phyloP scores from a whole-genome alignment of 2,888 invertebrate species.

The Philereme vetulata region DNA sequence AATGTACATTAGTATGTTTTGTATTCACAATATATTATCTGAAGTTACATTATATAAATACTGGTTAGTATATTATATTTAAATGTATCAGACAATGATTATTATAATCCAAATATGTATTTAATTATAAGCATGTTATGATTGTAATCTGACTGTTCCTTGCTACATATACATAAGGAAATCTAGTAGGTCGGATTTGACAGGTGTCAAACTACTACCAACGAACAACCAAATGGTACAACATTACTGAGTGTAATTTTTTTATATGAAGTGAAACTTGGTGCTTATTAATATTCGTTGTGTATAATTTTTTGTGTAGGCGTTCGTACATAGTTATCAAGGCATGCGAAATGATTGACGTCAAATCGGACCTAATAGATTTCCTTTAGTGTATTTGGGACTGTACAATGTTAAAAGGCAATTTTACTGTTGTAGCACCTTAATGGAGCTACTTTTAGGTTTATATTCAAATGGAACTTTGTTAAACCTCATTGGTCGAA shows the following conservation, averaged over 20 bases:
- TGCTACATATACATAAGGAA: neutral
- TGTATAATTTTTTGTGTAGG: no score
- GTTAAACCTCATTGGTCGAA: slow-evolving; percentile 31
- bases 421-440: neutral
- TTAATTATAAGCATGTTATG: neutral
- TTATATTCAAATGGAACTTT: neutral
- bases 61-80: neutral
- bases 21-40: neutral
- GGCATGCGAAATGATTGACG: neutral
- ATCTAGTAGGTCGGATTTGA: no score
- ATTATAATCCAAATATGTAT: neutral
- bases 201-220: no score
- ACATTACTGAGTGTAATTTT: no score
- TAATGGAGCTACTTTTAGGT: neutral
- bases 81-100: neutral
- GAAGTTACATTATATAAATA: neutral
- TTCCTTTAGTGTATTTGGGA: no score
- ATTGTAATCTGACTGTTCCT: neutral
- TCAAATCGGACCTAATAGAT: no score
- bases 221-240: no score
- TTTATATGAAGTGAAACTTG: no score
- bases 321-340: no score
- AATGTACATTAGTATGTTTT: neutral
- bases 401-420: neutral
- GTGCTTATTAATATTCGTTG: no score